Base-by-base conservation (phyloP, 1,140 invertebrate genomes). In the Leptopilina boulardi region DNA sequence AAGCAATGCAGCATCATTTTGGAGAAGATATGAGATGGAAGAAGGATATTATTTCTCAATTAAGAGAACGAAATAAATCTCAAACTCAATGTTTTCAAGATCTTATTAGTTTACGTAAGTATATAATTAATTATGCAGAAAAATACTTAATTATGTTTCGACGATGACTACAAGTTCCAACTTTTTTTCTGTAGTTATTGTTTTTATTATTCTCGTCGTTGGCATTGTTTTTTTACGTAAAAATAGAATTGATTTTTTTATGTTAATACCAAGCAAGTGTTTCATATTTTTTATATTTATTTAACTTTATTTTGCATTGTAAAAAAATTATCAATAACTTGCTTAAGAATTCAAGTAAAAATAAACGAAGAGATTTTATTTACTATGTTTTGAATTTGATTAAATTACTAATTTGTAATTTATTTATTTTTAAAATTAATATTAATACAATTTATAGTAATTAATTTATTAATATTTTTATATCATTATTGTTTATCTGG, bases 51-150 rank as follows among this genome's bases (percentile, higher is more conserved):
- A 87, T 94, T 78, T 87, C 85, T 77, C 92, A 93, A 81, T 83
- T 94, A 71, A 91, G 92, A 30, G 90, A 92, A 71, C 90, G 94
- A 80, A 94, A 94, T 85, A 91, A 87, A 83, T 89, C 87, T 71
- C 92, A 94, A 89, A 92, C 91, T 19, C 84, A 91, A 42, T 91
- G 92, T 82, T 94, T 93, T 82, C 91, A 93, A 75, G 93, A 94
- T 87, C 91, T 94, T 74, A 93, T 94, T 78, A 89, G 89, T 81
- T 91, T 93, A 84, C 93, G 94, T 94, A 91, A 91, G 92, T 84
- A 77, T 78, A 77, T 76, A 79, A 77, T 81, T 76, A 78, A 54
- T 41, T 54, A n/a, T 56, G n/a, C 71, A 78, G 56, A 18, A 59
- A n/a, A 8, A 38, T 38, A 38, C 2, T 8, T 6, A 38, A 38